A percentile compares a stretch with the other conserved stretches of the same genome.
Conservation (phyloP, 2,888 invertebrate genomes). For the Microchrysa polita region DNA sequence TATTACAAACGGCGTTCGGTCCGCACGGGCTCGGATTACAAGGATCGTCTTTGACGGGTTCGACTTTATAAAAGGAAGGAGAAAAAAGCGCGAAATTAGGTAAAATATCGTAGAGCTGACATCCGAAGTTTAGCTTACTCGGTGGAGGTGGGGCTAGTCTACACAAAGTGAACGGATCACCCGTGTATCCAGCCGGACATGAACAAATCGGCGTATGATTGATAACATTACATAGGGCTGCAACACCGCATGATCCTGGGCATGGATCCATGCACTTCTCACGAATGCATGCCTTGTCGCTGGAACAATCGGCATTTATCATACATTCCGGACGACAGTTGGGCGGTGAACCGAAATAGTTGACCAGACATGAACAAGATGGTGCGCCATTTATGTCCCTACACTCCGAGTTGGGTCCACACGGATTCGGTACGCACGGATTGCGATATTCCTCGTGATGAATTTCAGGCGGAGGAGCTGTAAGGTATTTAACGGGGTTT, state of each 20-base stretch:
- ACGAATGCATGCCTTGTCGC: constrained; percentile 79
- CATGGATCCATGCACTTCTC: constrained; percentile 84
- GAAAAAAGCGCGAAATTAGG: not conserved
- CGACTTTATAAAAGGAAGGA: constrained; percentile 54
- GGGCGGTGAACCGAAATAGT: constrained; percentile 77
- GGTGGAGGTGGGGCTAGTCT: constrained; percentile 50
- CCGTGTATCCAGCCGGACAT: constrained; percentile 75
- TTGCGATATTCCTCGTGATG: constrained; percentile 58
- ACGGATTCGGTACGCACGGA: constrained; percentile 73
- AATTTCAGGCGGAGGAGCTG: constrained; percentile 54
- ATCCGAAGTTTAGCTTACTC: constrained; percentile 31
- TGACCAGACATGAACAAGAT: constrained; percentile 72
- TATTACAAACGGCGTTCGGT: constrained; percentile 76
- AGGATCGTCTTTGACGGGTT: constrained; percentile 67
- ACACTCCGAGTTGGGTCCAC: constrained; percentile 75
- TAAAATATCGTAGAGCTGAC: too few species aligned
- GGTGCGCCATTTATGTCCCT: constrained; percentile 69
- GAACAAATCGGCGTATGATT: constrained; percentile 80
- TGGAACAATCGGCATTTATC: constrained; percentile 79
- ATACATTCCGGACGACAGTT: constrained; percentile 76
- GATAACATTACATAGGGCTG: constrained; percentile 72
- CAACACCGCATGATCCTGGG: constrained; percentile 78
- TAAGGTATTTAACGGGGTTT: too few species aligned
- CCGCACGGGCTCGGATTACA: constrained; percentile 81
- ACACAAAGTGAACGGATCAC: constrained; percentile 76